Evolutionary conservation across 1,140 invertebrate species (phyloP).

Genomic region (Lethrus apterus): DNA sequence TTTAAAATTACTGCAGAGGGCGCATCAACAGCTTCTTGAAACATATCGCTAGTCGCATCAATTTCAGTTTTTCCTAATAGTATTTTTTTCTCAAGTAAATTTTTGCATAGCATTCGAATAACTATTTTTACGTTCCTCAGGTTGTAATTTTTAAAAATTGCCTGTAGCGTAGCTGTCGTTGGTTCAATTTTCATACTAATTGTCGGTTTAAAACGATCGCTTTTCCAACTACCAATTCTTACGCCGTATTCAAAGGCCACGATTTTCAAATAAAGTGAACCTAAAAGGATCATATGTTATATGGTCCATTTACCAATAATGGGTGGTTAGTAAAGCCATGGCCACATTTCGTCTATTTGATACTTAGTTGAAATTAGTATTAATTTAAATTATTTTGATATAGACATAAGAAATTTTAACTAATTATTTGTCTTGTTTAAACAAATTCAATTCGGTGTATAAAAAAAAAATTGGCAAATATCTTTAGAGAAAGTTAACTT

Average conservation of each 20-base stretch:
- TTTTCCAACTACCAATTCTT: constrained; percentile 67
- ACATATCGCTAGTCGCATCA: constrained; percentile 34
- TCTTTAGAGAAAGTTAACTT: too few species aligned
- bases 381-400: too few species aligned
- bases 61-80: constrained; percentile 48
- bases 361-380: too few species aligned
- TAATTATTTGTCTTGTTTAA: too few species aligned
- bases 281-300: constrained; percentile 34
- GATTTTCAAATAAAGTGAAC: constrained; percentile 66
- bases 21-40: constrained; percentile 30
- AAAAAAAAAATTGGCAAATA: too few species aligned
- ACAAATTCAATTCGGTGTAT: too few species aligned
- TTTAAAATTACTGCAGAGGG: constrained; percentile 28
- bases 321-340: too few species aligned
- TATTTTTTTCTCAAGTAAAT: constrained; percentile 48
- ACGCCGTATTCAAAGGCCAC: constrained; percentile 60
- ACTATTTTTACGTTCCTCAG: constrained; percentile 38
- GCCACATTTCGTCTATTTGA: too few species aligned
- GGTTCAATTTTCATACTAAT: constrained; percentile 48
- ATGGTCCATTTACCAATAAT: neutral
- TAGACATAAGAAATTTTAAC: too few species aligned
- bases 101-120: constrained; percentile 34
- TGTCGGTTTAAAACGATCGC: constrained; percentile 60
- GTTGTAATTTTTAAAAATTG: constrained; percentile 48
- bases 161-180: constrained; percentile 37